Percentiles rank a stretch among this genome's conserved stretches.
phyloP scores from a whole-genome alignment of 2,888 invertebrate species.

The Steromphala cineraria region DNA sequence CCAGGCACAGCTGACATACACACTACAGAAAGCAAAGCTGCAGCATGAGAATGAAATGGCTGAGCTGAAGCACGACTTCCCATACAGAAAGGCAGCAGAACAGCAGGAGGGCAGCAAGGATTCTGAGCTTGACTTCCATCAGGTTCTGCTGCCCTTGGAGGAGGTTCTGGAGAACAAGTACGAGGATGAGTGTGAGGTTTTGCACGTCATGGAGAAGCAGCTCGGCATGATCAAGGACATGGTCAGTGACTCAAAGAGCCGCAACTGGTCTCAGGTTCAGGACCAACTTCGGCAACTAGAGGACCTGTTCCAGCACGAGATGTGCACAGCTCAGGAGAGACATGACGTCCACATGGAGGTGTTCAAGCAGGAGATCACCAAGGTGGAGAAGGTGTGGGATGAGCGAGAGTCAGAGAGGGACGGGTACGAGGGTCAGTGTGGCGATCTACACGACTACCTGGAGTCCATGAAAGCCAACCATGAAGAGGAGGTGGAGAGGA shows the following conservation, averaged over 20 bases:
- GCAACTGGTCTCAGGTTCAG: slow-evolving; percentile 40
- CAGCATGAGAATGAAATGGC: slow-evolving; percentile 59
- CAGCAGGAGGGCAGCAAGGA: slow-evolving; percentile 56
- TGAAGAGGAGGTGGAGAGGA: slow-evolving; percentile 71
- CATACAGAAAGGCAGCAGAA: slow-evolving; percentile 49
- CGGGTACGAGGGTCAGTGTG: slow-evolving; percentile 58
- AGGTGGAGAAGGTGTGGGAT: slow-evolving; percentile 60
- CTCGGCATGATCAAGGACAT: slow-evolving; percentile 48
- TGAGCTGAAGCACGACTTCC: slow-evolving; percentile 54
- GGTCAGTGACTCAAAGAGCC: slow-evolving; percentile 12
- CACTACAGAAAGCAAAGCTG: slow-evolving; percentile 61
- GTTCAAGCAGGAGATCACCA: slow-evolving; percentile 58
- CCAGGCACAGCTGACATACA: slow-evolving; percentile 79
- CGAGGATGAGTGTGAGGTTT: slow-evolving; percentile 64
- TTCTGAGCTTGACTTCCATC: slow-evolving; percentile 57
- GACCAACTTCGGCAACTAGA: slow-evolving; percentile 58
- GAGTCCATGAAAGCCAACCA: slow-evolving; percentile 73
- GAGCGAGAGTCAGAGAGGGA: slow-evolving; percentile 59
- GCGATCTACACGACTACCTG: slow-evolving; percentile 57
- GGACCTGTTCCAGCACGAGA: slow-evolving; percentile 59
- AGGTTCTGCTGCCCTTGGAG: slow-evolving; percentile 60
- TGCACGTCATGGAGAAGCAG: slow-evolving; percentile 59
- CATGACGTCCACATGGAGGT: slow-evolving; percentile 66
- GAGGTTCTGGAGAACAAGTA: slow-evolving; percentile 65
- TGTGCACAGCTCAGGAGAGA: slow-evolving; percentile 56